Evolutionary conservation across 2,797 vertebrate species (phyloP), one percentile per base, ranked within the genome.

Genomic region (Ispidina lecontei): DNA sequence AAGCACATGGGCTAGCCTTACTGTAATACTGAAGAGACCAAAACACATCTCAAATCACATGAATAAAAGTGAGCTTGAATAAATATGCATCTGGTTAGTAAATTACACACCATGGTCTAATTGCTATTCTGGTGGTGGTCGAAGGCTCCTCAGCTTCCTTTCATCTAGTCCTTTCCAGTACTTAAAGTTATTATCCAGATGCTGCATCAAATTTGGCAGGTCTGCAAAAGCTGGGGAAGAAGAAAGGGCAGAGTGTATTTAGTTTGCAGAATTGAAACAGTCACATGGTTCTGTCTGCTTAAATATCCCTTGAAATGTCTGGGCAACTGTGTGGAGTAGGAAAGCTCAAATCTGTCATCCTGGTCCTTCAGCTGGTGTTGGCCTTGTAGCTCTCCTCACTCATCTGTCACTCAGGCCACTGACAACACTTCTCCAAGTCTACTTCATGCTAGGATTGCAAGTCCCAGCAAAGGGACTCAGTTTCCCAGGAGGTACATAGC

Each of bases 101-200:
- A 89, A 85, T 55, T 75, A 92, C 95, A 94, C 94, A 64, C 67
- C 70, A 37, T 16, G 63, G 52, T 29, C 91, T 67, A 54, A 63
- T 41, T 20, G 82, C 98, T 98, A 98, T 90, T 99, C 98, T 1
- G 98, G 98, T n/a, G 99, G 99, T 2, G 98, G 98, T 55, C 99
- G 98, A 79, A 99, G 97, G 94, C 97, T 98, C 96, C 98, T 97
- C 77, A 99, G 97, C 96, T 99, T 98, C 95, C 94, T 98, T 14
- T 99, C 98, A 12, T 99, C 99, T 89, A 99, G 97, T 90, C 98
- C 97, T 97, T 99, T 99, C 99, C 99, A 99, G 98, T 99, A 99
- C 93, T 99, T 99, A 95, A 99, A 99, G 97, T 99, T 99, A 93
- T 98, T 99, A 97, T 99, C 98, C 95, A 99, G 97, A 96, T 99